Conservation (phyloP, 2,113 vertebrate genomes). For the Origma solitaria region DNA sequence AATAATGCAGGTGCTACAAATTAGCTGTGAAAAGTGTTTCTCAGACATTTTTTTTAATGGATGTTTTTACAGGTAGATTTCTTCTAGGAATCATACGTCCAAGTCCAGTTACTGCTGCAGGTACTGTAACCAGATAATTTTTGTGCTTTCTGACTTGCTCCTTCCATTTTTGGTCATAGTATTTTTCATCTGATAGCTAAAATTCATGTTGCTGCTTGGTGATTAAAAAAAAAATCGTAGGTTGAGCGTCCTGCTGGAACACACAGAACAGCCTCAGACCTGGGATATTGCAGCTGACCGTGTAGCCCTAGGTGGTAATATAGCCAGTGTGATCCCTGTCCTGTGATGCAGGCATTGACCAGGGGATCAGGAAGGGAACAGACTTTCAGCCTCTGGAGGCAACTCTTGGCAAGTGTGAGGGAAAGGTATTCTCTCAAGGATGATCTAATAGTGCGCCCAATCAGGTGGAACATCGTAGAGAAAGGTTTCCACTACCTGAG, state of each 20-base stretch:
- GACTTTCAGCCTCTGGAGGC: background rate
- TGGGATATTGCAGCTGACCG: background rate
- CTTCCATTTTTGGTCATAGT: background rate
- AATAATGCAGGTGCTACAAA: background rate
- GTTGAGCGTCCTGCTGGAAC: background rate
- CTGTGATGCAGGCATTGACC: background rate
- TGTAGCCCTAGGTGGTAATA: background rate
- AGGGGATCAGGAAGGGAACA: background rate
- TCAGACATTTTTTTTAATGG: background rate
- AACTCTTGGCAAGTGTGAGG: background rate
- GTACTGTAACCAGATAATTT: background rate
- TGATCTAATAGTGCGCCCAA: background rate
- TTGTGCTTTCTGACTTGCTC: background rate
- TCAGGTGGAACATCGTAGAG: accelerated
- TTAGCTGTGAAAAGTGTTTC: background rate
- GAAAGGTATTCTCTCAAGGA: background rate
- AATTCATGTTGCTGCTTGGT: background rate
- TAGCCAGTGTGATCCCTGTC: background rate
- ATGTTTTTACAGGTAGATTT: background rate
- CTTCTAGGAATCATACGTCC: background rate
- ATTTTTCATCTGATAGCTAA: background rate
- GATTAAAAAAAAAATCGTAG: background rate
- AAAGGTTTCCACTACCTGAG: background rate
- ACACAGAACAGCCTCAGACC: background rate
- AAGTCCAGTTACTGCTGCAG: background rate